Evolutionary conservation across 1,140 invertebrate species (phyloP).

Genomic region (Achroia grisella): DNA sequence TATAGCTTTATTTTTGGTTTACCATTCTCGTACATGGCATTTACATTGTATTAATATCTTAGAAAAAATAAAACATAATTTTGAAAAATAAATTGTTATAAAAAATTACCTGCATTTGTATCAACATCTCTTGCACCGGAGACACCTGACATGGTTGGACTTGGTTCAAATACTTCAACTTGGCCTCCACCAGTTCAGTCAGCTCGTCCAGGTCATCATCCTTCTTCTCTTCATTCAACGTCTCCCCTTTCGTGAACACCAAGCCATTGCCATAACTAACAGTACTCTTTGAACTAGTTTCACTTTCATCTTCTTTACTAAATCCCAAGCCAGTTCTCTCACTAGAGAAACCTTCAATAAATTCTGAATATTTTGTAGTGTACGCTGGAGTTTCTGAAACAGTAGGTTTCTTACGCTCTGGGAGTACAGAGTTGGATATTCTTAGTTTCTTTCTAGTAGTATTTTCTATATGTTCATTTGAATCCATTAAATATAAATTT

Average conservation of each 20-base stretch:
- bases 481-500: conserved; percentile 43
- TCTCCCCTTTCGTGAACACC: conserved; percentile 59
- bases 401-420: conserved; percentile 39
- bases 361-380: conserved; percentile 60
- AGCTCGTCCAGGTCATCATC: conserved; percentile 50
- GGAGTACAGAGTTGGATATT: conserved; percentile 55
- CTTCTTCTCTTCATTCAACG: conserved; percentile 52
- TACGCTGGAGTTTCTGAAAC: conserved; percentile 37
- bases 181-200: conserved; percentile 46
- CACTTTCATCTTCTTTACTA: conserved; percentile 34
- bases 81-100: not conserved
- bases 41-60: too few species aligned
- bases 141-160: conserved; percentile 38
- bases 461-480: conserved; percentile 30
- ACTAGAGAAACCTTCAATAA: conserved; percentile 54
- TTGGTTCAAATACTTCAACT: conserved; percentile 52
- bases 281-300: conserved; percentile 35
- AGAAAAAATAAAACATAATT: too few species aligned
- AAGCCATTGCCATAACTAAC: conserved; percentile 56
- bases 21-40: too few species aligned
- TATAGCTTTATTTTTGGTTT: too few species aligned
- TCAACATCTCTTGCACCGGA: conserved; percentile 55
- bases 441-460: conserved; percentile 44
- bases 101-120: conserved; percentile 55
- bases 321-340: conserved; percentile 61